Percentiles rank a stretch among this genome's conserved stretches.
phyloP scores from a whole-genome alignment of 2,888 invertebrate species.

The Andrena chrysosceles region DNA sequence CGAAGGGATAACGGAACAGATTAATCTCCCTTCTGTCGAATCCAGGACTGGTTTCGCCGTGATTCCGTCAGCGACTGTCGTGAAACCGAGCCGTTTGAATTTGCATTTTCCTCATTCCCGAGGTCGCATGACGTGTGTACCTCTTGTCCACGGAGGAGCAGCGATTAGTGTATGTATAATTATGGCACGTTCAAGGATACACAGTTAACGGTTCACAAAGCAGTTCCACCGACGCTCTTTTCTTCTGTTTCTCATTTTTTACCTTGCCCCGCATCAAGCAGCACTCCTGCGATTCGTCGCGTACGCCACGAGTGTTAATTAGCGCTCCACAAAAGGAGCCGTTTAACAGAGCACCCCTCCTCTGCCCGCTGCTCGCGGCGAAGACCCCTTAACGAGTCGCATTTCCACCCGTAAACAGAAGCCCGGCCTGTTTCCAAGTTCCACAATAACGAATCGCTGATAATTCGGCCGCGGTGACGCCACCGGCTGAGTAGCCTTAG shows the following conservation, averaged over 20 bases:
- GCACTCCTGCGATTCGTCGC: not conserved
- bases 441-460: constrained; percentile 24
- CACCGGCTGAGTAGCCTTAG: constrained; percentile 46
- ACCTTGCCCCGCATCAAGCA: not conserved
- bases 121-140: constrained; percentile 15
- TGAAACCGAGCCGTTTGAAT: not conserved
- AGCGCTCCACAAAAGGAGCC: not conserved
- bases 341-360: not conserved
- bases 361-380: not conserved
- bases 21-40: too few relatives aligned
- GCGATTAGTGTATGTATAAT: not conserved
- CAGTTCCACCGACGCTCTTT: not conserved
- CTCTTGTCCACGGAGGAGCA: constrained; percentile 10
- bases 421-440: constrained; percentile 10
- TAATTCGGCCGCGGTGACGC: constrained; percentile 52
- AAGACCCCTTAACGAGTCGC: not conserved
- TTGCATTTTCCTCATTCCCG: constrained; percentile 35
- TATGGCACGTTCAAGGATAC: constrained; percentile 26
- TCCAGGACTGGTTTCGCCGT: too few relatives aligned
- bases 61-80: too few relatives aligned
- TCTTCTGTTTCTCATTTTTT: not conserved
- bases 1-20: too few relatives aligned
- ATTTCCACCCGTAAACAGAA: not conserved
- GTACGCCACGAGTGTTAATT: constrained; percentile 3
- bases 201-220: constrained; percentile 20